Evolutionary conservation across 2,113 vertebrate genomes (phyloP), one percentile per base, ranked within the genome.

Genomic region (Mus pahari): DNA sequence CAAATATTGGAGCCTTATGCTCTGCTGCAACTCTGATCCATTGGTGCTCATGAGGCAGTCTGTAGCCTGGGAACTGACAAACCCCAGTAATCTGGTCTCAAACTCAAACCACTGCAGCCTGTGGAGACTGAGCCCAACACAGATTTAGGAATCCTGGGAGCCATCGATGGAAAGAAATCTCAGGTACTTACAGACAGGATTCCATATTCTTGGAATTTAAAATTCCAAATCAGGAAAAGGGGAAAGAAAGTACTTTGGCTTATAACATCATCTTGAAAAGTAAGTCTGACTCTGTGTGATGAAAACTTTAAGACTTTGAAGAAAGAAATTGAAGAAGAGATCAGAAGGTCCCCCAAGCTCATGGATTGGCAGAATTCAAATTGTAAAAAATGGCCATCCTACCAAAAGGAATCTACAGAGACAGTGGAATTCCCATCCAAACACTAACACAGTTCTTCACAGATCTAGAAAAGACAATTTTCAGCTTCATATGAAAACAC

Each of bases 211-310:
- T 53, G 81, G 39, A 82, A 26, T 70, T 74, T 89, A 42, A 70
- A 77, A 20, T 91, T 89, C 17, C 60, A 84, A 71, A 75, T 17
- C 42, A 88, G 78, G 58, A 0, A 50, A 33, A 19, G 42, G 33
- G 22, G 11, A 68, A 94, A 26, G 11, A 68, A 94, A 31, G 24
- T 78, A 53, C 82, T 86, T 81, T 89, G 45, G 53, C 48, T 91
- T 95, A 60, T 8, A 86, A 28, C 58, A 60, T 39, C 16, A 45
- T 83, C 78, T 93, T 39, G n/a, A 53, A 78, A 78, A 53, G 12
- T 48, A 53, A 78, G 90, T 96, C 78, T 95, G 60, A 92, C n/a
- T 39, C n/a, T 73, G n/a, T 73, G 19, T 39, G 70, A 9, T 22
- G 22, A 39, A 73, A 73, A 22, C n/a, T 39, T 73, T 73, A 73